Conservation (phyloP, 2,888 invertebrate genomes). For the Linnaemya tessellans region DNA sequence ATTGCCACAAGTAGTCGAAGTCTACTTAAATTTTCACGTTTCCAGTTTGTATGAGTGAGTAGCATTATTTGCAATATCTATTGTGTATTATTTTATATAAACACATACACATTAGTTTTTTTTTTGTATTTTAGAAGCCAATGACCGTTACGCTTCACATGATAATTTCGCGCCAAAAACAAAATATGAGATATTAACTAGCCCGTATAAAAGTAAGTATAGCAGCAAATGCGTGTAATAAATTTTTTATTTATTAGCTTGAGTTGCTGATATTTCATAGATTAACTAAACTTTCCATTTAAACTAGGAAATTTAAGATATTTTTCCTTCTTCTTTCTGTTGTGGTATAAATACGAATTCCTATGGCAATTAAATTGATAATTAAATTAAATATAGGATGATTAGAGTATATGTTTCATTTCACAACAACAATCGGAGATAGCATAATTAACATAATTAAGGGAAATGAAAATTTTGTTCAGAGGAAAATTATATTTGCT, state of each 20-base stretch:
- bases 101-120: not conserved
- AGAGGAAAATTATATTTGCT: slow-evolving; percentile 3
- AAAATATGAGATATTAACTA: slow-evolving; percentile 58
- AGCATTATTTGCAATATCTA: slow-evolving; percentile 31
- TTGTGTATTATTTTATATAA: slow-evolving; percentile 17
- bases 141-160: slow-evolving; percentile 71
- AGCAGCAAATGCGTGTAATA: slow-evolving; percentile 64
- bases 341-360: slow-evolving; percentile 7
- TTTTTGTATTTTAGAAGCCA: slow-evolving; percentile 61
- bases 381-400: slow-evolving; percentile 21
- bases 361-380: slow-evolving; percentile 46
- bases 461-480: slow-evolving; percentile 11
- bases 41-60: not conserved
- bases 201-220: slow-evolving; percentile 19
- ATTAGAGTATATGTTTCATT: slow-evolving; percentile 7
- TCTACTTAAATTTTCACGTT: slow-evolving; percentile 20
- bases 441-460: not conserved
- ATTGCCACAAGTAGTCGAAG: slow-evolving; percentile 43
- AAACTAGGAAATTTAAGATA: slow-evolving; percentile 63
- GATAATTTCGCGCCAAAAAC: slow-evolving; percentile 68
- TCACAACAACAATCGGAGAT: not conserved
- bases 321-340: not conserved
- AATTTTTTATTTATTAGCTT: slow-evolving; percentile 53
- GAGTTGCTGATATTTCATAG: slow-evolving; percentile 52
- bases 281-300: slow-evolving; percentile 65